A percentile compares a stretch with the other conserved stretches of the same genome.
These are phyloP conservation scores for Ornithoptera alexandrae DNA, from an alignment of 2,888 invertebrate species.

Conservation along the genomic window DNA sequence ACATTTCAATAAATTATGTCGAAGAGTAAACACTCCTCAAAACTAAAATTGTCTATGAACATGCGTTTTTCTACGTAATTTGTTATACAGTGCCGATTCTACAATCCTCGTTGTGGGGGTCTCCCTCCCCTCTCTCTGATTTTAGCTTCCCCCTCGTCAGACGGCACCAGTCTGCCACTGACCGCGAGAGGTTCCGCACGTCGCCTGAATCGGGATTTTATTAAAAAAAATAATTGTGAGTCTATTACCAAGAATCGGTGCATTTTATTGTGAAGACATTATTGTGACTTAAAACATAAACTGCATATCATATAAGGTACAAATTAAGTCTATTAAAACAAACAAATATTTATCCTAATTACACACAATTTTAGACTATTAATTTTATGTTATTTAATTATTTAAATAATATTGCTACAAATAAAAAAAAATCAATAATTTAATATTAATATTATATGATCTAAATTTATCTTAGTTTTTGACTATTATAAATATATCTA, in stretches of 20 bases:
- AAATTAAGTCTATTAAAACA: neutral
- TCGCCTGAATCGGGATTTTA: neutral
- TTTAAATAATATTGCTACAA: too few relatives aligned
- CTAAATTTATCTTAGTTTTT: too few relatives aligned
- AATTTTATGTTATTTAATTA: too few relatives aligned
- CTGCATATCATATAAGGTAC: conserved; percentile 6
- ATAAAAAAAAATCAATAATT: too few relatives aligned
- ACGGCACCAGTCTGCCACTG: conserved; percentile 25
- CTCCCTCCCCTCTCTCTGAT: conserved; percentile 3
- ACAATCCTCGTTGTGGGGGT: conserved; percentile 17
- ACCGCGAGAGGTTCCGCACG: conserved; percentile 11
- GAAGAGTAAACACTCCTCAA: neutral
- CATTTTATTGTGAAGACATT: conserved; percentile 10
- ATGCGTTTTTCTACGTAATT: conserved; percentile 26
- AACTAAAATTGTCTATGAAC: neutral
- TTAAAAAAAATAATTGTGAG: conserved; percentile 2
- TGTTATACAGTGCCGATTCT: conserved; percentile 11
- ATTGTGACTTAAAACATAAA: conserved; percentile 8
- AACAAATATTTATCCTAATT: too few relatives aligned
- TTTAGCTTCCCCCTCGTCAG: conserved; percentile 17
- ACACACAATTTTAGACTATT: too few relatives aligned
- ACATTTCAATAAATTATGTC: neutral
- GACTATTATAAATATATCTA: too few relatives aligned
- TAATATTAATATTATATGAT: too few relatives aligned
- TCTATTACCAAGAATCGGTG: conserved; percentile 11